Conservation (phyloP, 2,797 vertebrate species). For the Poliocrania exsul region DNA sequence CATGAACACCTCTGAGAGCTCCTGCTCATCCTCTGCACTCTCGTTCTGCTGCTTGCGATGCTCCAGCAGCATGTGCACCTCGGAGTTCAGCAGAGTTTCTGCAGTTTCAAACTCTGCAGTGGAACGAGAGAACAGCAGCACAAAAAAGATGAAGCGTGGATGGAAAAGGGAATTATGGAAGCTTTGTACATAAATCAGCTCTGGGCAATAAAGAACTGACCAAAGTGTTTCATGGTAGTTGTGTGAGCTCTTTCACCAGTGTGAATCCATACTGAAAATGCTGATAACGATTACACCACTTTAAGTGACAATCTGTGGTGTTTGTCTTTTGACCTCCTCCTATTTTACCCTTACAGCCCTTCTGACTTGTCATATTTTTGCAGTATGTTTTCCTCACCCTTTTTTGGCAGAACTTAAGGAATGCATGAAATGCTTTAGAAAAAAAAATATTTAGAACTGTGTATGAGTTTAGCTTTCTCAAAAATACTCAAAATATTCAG, state of each 20-base stretch:
- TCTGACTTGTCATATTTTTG: neutral
- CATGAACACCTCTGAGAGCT: slow-evolving; percentile 96
- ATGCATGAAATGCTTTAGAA: neutral
- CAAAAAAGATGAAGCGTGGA: neutral
- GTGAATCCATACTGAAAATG: neutral
- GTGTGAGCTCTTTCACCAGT: neutral
- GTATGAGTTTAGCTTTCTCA: too few relatives aligned
- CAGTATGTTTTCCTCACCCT: neutral
- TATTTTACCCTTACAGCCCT: neutral
- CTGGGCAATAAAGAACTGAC: neutral
- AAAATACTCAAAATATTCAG: too few relatives aligned
- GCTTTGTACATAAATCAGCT: neutral
- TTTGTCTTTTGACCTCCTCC: neutral
- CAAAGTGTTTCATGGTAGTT: neutral
- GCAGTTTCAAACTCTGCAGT: slow-evolving; percentile 89
- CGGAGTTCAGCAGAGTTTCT: slow-evolving; percentile 93
- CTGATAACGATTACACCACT: neutral
- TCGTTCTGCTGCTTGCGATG: slow-evolving; percentile 97
- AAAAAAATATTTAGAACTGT: neutral
- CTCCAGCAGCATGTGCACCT: slow-evolving; percentile 95
- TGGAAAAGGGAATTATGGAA: neutral
- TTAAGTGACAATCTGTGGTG: accelerated
- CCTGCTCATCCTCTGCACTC: slow-evolving; percentile 96
- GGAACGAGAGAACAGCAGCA: neutral
- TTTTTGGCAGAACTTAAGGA: neutral